A percentile compares a stretch with the other conserved stretches of the same genome.
These are phyloP conservation scores for Micronycteris hirsuta DNA, from an alignment of 2,113 vertebrate species.

Conservation along the genomic window DNA sequence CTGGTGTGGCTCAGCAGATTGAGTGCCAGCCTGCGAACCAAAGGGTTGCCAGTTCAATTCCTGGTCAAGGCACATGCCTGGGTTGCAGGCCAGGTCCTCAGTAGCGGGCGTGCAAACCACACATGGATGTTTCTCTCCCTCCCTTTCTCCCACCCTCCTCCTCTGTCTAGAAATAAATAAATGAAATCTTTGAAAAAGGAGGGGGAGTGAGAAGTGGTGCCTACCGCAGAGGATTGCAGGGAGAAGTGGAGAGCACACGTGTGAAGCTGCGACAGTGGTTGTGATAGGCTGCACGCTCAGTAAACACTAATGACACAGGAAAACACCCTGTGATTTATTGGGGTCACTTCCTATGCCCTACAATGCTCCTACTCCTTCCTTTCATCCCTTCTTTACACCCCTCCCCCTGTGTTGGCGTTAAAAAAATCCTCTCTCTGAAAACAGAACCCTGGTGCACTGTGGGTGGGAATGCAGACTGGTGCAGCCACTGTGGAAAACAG, in stretches of 20 bases:
- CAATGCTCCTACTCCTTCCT: neutral
- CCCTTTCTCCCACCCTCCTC: too few relatives aligned
- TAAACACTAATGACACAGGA: neutral
- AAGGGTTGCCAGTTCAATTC: too few relatives aligned
- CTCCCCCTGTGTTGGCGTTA: neutral
- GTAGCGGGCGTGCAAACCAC: too few relatives aligned
- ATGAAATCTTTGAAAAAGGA: too few relatives aligned
- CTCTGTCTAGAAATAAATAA: too few relatives aligned
- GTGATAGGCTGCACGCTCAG: fast-evolving
- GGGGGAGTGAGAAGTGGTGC: neutral
- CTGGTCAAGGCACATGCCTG: too few relatives aligned
- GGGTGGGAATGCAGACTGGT: neutral
- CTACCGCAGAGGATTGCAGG: neutral
- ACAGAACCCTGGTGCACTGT: neutral
- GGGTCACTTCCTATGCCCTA: neutral
- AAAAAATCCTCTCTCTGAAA: neutral
- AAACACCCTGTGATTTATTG: neutral
- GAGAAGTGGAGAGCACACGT: neutral
- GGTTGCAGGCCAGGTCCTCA: too few relatives aligned
- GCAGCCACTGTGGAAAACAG: neutral
- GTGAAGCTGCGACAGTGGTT: neutral
- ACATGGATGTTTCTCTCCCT: too few relatives aligned
- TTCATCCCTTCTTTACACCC: neutral
- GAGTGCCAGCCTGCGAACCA: too few relatives aligned
- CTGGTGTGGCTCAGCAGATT: too few relatives aligned